Percentiles rank a stretch among this genome's conserved stretches.
Conservation (phyloP, 1,140 invertebrate species). For the Pristionchus pacificus region DNA sequence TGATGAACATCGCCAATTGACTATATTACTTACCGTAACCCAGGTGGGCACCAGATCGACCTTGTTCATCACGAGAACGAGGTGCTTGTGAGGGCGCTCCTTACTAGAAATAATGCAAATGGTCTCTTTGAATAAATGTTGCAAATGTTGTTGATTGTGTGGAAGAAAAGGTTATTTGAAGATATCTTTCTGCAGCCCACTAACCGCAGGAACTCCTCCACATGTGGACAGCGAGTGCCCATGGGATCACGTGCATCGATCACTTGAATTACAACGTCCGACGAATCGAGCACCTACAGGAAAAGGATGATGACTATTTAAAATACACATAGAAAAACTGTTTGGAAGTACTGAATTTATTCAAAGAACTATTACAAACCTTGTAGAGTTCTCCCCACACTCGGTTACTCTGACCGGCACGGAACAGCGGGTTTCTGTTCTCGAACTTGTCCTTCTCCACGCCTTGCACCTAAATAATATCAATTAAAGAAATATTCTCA, state of each 20-base stretch:
- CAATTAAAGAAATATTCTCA: not conserved
- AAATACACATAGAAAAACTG: constrained; percentile 10
- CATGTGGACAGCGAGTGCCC: constrained; percentile 85
- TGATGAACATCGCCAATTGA: too few relatives aligned
- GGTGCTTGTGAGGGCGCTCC: constrained; percentile 87
- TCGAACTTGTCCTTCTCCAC: constrained; percentile 42
- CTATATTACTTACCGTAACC: constrained; percentile 70
- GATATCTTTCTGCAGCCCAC: too few relatives aligned
- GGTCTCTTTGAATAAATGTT: constrained; percentile 82
- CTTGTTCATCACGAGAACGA: constrained; percentile 91
- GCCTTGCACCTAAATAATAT: not conserved
- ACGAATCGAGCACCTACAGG: constrained; percentile 83
- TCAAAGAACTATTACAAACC: too few relatives aligned
- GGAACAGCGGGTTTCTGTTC: constrained; percentile 61
- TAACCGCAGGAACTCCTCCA: constrained; percentile 77
- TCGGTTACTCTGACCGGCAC: constrained; percentile 82
- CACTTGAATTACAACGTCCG: constrained; percentile 88
- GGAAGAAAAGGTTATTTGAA: too few relatives aligned
- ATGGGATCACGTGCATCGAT: constrained; percentile 54
- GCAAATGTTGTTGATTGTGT: too few relatives aligned
- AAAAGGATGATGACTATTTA: too few relatives aligned
- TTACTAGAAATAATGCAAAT: constrained; percentile 70
- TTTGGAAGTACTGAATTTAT: constrained; percentile 18
- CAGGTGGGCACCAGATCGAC: constrained; percentile 87
- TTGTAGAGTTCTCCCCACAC: constrained; percentile 99